phyloP scores from a whole-genome alignment of 2,797 vertebrate genomes.

The Phalanger gymnotis region DNA sequence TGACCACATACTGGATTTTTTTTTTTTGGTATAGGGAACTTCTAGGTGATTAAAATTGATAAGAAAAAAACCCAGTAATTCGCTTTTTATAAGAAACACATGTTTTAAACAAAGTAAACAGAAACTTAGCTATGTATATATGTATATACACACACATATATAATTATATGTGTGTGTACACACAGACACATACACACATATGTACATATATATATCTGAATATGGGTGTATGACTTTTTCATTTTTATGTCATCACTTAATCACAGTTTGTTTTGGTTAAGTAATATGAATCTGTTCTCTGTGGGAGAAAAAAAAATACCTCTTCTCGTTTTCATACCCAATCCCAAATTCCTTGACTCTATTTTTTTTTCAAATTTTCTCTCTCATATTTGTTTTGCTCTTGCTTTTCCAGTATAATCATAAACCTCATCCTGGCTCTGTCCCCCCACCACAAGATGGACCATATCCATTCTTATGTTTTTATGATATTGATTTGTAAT shows the following conservation, averaged over 20 bases:
- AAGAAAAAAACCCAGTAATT: not conserved
- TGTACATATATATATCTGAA: not conserved
- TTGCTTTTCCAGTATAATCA: not conserved
- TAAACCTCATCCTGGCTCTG: not conserved
- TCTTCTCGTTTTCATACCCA: not conserved
- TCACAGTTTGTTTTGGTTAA: not conserved
- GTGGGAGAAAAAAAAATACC: too few relatives aligned
- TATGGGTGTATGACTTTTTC: not conserved
- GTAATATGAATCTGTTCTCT: not conserved
- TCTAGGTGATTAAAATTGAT: not conserved
- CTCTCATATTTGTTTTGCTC: not conserved
- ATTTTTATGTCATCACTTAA: too few relatives aligned
- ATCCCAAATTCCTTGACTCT: not conserved
- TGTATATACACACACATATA: too few relatives aligned
- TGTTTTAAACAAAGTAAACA: not conserved
- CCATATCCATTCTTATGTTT: not conserved
- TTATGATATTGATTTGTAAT: not conserved
- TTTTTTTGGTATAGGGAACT: not conserved
- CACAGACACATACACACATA: too few relatives aligned
- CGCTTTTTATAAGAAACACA: too few relatives aligned
- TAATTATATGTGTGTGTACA: too few relatives aligned
- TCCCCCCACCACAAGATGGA: not conserved
- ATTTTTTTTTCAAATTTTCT: not conserved
- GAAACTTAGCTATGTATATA: not conserved
- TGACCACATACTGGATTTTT: not conserved